Percentiles rank a stretch among this genome's conserved stretches.
Conservation (phyloP, 2,113 vertebrate species). For the human (Homo sapiens) region GRCh38 chr5:75022001-75022500, state of each 20-base stretch:
- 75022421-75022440: neutral
- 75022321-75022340: neutral
- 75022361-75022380: neutral
- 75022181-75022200: neutral
- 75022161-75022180: neutral
- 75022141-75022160: neutral
- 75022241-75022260: neutral
- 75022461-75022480: neutral
- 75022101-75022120: neutral
- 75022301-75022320: neutral
- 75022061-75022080: neutral
- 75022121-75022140: neutral
- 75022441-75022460: neutral
- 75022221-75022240: neutral
- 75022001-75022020: neutral
- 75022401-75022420: neutral
- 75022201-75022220: neutral
- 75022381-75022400: neutral
- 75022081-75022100: neutral
- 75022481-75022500: neutral
- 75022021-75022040: neutral
- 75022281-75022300: neutral
- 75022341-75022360: neutral
- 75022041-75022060: neutral
- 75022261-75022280: neutral